Evolutionary conservation across 2,888 invertebrate genomes (phyloP), one percentile per base, ranked within the genome.

Genomic region (Drosophila quinaria): DNA sequence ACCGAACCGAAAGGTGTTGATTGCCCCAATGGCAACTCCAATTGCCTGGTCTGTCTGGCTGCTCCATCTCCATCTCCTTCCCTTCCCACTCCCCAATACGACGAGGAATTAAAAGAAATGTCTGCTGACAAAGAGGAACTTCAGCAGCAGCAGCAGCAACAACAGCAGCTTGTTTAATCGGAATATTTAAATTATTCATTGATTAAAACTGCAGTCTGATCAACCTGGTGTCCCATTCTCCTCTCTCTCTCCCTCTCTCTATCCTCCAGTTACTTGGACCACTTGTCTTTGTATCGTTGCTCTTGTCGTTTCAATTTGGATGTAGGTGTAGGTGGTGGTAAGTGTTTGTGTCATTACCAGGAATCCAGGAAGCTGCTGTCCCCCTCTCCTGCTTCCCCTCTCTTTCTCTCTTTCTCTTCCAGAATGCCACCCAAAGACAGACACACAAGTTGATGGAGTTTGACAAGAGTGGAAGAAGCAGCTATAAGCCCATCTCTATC

Each of bases 171-270:
- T 82, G 85, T 85, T 89, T 89, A 91, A 90, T 90, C 92, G 86
- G 86, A 90, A 91, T 92, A 91, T 92, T 91, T 90, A 92, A 91
- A 92, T 92, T 90, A 91, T 91, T 83, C 80, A 72, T 90, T 91
- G 91, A 91, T 92, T 92, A 92, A 92, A 91, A 89, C 85, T 81
- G 83, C 29, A 70, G 71, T 58, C 56, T 55, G 83, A 86, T 85
- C 68, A 60, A 44, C 42, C 63, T 47, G 56, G 41, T 31, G 13
- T 22, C 15, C 29, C 29, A 17, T 44, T 3, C 31, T 31, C 31
- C 0, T 22, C 22, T 4, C 22, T 25, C 22, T 25, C 29, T 29
- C 25, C 8, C 25, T 3, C 25, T 33, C 5, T 29, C 33, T 15
- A 1, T 39, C 5, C 19, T 10, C 15, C 49, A 49, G 49, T 31